Conservation (phyloP, 2,888 invertebrate genomes). For the Oscheius sp. region DNA sequence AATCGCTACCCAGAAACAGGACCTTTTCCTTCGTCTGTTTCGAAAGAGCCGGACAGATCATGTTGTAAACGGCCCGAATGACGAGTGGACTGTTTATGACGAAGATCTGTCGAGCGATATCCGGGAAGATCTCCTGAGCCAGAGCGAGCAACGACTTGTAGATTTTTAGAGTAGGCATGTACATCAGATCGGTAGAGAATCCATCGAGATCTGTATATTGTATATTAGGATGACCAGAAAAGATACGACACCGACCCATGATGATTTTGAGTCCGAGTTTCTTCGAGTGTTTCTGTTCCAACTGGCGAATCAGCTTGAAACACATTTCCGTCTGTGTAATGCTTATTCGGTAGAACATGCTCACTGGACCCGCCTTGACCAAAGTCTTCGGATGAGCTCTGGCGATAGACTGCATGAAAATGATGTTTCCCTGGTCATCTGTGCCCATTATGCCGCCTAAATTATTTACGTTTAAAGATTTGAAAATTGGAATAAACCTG, state of each 20-base stretch:
- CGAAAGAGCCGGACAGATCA: conserved; percentile 60
- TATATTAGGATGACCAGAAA: no score
- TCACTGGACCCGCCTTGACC: conserved; percentile 59
- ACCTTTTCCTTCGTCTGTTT: conserved; percentile 56
- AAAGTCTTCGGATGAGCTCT: conserved; percentile 60
- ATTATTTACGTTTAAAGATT: not conserved
- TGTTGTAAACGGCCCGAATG: conserved; percentile 55
- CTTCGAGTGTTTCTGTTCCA: conserved; percentile 39
- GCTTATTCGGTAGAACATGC: conserved; percentile 58
- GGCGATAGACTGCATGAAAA: conserved; percentile 57
- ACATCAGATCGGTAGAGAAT: conserved; percentile 64
- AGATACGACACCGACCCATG: conserved; percentile 41
- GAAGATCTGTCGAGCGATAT: conserved; percentile 55
- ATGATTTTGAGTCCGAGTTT: conserved; percentile 67
- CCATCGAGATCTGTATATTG: conserved; percentile 58
- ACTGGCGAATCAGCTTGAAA: conserved; percentile 58
- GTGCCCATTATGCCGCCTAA: conserved; percentile 57
- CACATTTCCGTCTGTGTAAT: conserved; percentile 62
- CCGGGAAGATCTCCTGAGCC: conserved; percentile 58
- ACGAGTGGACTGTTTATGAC: conserved; percentile 55
- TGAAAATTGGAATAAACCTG: conserved; percentile 44
- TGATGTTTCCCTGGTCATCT: conserved; percentile 50
- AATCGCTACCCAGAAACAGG: conserved; percentile 51
- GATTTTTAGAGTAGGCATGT: conserved; percentile 62
- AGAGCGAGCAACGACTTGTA: conserved; percentile 62